Conservation (phyloP, 2,113 vertebrate genomes). For the Scalopus aquaticus region DNA sequence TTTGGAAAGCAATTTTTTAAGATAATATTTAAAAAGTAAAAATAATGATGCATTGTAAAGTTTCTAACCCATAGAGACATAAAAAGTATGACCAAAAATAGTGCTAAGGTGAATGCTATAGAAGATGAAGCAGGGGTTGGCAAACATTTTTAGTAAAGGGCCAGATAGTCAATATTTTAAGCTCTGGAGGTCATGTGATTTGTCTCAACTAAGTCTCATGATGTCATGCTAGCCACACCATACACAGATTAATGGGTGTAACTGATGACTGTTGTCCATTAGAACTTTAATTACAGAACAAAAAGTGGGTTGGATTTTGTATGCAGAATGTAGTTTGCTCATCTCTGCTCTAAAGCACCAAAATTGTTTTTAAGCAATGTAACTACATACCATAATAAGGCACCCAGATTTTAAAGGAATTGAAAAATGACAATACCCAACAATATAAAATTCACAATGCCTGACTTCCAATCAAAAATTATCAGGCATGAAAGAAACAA, state of each 20-base stretch:
- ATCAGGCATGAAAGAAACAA: constrained; percentile 22
- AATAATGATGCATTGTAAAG: background rate
- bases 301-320: background rate
- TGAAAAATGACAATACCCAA: background rate
- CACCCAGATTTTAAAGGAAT: background rate
- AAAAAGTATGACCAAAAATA: background rate
- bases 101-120: background rate
- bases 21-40: background rate
- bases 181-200: background rate
- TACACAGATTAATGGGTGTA: background rate
- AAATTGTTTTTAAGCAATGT: constrained; percentile 18
- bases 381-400: background rate
- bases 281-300: background rate
- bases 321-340: too few relatives aligned
- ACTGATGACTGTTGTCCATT: background rate
- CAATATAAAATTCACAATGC: constrained; percentile 20
- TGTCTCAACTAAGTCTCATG: background rate
- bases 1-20: background rate
- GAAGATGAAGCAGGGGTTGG: background rate
- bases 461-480: background rate
- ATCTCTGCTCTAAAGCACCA: too few relatives aligned
- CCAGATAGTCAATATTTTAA: background rate
- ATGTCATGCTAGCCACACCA: background rate
- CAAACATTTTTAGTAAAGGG: background rate
- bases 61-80: background rate